These are phyloP conservation scores for Capitulum mitella DNA, from an alignment of 2,888 invertebrate species.

Conservation along the genomic window DNA sequence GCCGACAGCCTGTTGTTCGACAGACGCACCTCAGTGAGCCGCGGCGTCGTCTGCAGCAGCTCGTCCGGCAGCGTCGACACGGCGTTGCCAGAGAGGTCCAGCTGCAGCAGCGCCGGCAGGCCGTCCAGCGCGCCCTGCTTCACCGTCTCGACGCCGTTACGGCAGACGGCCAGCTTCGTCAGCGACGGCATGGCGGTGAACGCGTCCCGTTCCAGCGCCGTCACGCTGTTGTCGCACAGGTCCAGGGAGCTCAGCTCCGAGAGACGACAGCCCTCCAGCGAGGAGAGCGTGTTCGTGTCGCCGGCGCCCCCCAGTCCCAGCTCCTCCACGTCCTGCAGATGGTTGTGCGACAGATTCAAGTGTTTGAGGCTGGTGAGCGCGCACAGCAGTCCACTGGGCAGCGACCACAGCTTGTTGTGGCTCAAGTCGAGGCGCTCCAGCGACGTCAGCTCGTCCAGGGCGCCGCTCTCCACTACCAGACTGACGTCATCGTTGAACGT, in stretches of 20 bases:
- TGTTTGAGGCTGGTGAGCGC: constrained; percentile 57
- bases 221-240: constrained; percentile 65
- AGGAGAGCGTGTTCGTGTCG: constrained; percentile 29
- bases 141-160: constrained; percentile 65
- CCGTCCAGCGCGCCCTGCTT: constrained; percentile 68
- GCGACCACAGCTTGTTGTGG: constrained; percentile 71
- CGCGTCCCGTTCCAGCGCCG: constrained; percentile 60
- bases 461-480: constrained; percentile 63
- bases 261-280: constrained; percentile 37
- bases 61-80: constrained; percentile 68
- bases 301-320: constrained; percentile 59
- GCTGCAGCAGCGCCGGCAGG: constrained; percentile 57
- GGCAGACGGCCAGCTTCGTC: constrained; percentile 61
- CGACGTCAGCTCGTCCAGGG: constrained; percentile 68
- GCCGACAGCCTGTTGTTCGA: constrained; percentile 69
- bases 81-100: constrained; percentile 72
- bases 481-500: constrained; percentile 75
- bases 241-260: constrained; percentile 50
- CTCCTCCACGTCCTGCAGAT: constrained; percentile 67
- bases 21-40: constrained; percentile 62
- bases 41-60: constrained; percentile 63
- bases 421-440: constrained; percentile 69
- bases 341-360: constrained; percentile 66
- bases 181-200: constrained; percentile 62
- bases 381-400: constrained; percentile 66